Percentiles rank a stretch among this genome's conserved stretches.
Conservation (phyloP, 2,797 vertebrate species). For the Sebastes taczanowskii region DNA sequence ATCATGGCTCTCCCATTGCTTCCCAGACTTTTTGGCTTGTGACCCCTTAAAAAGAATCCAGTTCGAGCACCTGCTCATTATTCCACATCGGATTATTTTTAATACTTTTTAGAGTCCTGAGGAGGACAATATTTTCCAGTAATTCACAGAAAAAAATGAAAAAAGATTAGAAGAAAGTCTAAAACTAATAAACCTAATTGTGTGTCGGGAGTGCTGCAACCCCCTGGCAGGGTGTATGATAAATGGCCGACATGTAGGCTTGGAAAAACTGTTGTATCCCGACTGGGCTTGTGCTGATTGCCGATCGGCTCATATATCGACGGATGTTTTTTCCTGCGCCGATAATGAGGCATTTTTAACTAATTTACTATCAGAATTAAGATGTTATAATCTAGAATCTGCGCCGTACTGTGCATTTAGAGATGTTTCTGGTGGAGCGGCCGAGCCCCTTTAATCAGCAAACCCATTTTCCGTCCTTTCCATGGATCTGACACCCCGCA, state of each 20-base stretch:
- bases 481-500: no score
- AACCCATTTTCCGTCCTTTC: no score
- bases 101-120: no score
- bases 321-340: no score
- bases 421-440: neutral
- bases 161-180: neutral
- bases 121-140: neutral
- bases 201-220: neutral
- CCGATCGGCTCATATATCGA: no score
- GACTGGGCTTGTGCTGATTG: no score
- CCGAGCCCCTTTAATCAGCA: neutral
- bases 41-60: neutral
- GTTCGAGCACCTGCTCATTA: no score
- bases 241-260: neutral
- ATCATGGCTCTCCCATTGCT: neutral
- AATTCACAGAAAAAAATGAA: neutral
- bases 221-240: neutral
- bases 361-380: neutral
- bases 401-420: neutral
- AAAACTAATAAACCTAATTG: neutral
- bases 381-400: neutral
- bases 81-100: no score
- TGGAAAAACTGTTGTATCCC: neutral
- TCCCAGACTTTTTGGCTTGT: neutral
- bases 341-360: no score